Evolutionary conservation across 2,113 vertebrate species (phyloP).

Genomic region (Otocyon megalotis): DNA sequence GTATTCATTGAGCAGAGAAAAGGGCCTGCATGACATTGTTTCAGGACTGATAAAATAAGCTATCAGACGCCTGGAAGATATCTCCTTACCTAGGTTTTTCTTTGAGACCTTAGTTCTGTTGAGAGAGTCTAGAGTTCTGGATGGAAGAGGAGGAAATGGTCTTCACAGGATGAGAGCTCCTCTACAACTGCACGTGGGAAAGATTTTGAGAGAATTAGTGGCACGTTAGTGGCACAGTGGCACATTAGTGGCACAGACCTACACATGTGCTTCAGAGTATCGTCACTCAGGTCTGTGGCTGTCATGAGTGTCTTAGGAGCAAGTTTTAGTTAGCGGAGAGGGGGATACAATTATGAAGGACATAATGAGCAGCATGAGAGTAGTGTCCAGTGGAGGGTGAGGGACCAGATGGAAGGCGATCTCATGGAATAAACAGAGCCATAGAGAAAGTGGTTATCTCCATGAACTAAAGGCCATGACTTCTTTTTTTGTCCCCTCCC

Average conservation of each 20-base stretch:
- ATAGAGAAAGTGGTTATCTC: neutral
- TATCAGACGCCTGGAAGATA: neutral
- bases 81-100: neutral
- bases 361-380: neutral
- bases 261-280: neutral
- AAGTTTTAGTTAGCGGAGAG: neutral
- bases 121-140: neutral
- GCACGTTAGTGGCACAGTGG: neutral
- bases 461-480: neutral
- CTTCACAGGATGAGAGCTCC: neutral
- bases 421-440: neutral
- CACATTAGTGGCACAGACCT: neutral
- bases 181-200: neutral
- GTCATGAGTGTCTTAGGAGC: neutral
- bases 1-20: neutral
- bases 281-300: neutral
- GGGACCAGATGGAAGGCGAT: neutral
- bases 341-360: neutral
- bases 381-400: neutral
- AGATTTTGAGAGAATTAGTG: neutral
- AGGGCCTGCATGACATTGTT: neutral
- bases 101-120: neutral
- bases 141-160: neutral
- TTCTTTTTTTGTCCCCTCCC: neutral
- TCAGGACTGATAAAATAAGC: neutral